A percentile compares a stretch with the other conserved stretches of the same genome.
Conservation (phyloP, 2,888 invertebrate genomes). For the Hydroisotoma schaefferi region DNA sequence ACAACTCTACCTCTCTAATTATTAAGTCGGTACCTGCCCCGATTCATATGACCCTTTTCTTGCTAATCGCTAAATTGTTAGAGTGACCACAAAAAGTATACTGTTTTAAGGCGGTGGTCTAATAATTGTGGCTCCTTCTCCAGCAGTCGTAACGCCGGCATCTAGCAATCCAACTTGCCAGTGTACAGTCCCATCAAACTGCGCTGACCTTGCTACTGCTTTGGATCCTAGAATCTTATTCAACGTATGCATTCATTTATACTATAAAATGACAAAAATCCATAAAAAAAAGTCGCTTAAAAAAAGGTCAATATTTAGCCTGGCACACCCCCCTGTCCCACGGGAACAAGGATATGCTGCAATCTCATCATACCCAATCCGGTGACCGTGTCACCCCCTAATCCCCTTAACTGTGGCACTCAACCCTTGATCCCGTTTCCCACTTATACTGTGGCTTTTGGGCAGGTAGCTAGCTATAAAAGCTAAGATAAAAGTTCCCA, state of each 20-base stretch:
- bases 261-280: too few species aligned
- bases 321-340: conserved; percentile 12
- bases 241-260: conserved; percentile 19
- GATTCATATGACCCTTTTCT: too few species aligned
- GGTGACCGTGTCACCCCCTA: conserved; percentile 14
- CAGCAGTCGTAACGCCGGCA: conserved; percentile 1
- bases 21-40: too few species aligned
- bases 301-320: conserved; percentile 4
- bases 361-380: conserved; percentile 22
- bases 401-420: conserved; percentile 25
- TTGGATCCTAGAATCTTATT: conserved; percentile 32
- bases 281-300: too few species aligned
- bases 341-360: conserved; percentile 31
- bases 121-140: not conserved
- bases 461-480: conserved; percentile 26
- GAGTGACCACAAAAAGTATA: too few species aligned
- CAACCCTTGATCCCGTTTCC: conserved; percentile 16
- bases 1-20: too few species aligned
- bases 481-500: too few species aligned
- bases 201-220: conserved; percentile 28
- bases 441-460: conserved; percentile 11
- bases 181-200: conserved; percentile 24
- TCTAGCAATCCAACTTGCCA: conserved; percentile 13
- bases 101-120: too few species aligned
- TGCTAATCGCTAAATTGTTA: too few species aligned